phyloP scores from a whole-genome alignment of 2,888 invertebrate species.

The Mythimna vitellina region DNA sequence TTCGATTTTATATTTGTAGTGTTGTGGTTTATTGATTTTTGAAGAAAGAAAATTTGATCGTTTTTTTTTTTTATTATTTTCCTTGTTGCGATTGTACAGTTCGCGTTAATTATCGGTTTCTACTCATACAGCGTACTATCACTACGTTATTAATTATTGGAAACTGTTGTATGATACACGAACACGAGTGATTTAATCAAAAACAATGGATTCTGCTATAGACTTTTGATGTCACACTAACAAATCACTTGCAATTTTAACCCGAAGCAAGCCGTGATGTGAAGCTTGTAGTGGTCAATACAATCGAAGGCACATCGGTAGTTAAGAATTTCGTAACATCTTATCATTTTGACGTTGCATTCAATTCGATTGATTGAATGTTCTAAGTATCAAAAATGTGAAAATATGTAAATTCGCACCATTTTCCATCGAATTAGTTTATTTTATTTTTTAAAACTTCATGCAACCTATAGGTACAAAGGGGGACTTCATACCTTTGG shows the following conservation, averaged over 20 bases:
- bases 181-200: constrained; percentile 2
- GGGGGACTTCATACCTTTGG: too few relatives aligned
- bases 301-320: background rate
- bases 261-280: background rate
- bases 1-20: constrained; percentile 65
- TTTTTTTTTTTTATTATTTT: constrained; percentile 38
- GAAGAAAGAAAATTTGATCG: constrained; percentile 29
- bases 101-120: constrained; percentile 9
- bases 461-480: too few relatives aligned
- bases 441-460: constrained; percentile 19
- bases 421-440: constrained; percentile 67
- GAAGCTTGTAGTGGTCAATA: background rate
- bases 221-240: background rate
- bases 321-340: too few relatives aligned
- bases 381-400: too few relatives aligned
- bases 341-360: too few relatives aligned
- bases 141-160: background rate
- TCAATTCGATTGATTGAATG: too few relatives aligned
- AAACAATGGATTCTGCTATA: background rate
- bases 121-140: background rate
- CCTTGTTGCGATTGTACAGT: constrained; percentile 6
- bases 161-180: background rate
- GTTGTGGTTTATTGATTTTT: constrained; percentile 54
- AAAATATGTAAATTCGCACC: constrained; percentile 69
- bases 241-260: constrained; percentile 1